Percentiles rank a stretch among this genome's conserved stretches.
phyloP scores from a whole-genome alignment of 2,113 vertebrate genomes.

The Calonectris borealis region DNA sequence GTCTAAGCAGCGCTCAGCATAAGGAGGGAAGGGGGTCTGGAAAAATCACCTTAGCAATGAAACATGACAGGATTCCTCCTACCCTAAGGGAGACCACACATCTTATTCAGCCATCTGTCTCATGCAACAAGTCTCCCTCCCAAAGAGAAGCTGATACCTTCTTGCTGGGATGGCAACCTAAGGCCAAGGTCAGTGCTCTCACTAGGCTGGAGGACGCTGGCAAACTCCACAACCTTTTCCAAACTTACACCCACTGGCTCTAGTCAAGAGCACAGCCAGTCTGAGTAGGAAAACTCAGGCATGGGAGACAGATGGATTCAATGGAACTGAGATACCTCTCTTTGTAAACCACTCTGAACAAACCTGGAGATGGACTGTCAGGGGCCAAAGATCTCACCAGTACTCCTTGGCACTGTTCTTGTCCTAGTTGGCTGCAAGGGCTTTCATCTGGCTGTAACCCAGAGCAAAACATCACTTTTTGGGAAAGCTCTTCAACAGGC shows the following conservation, averaged over 20 bases:
- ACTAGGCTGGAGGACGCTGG: neutral
- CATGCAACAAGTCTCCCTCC: neutral
- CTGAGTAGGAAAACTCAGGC: neutral
- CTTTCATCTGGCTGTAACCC: neutral
- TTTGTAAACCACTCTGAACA: neutral
- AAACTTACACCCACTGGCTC: neutral
- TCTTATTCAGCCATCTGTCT: neutral
- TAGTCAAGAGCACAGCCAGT: neutral
- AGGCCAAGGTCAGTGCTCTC: neutral
- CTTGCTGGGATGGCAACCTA: neutral
- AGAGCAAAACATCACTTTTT: neutral
- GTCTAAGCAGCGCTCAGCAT: neutral
- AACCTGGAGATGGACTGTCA: neutral
- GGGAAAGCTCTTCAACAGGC: neutral
- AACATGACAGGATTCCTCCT: neutral
- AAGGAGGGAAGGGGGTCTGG: neutral
- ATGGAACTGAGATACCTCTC: neutral
- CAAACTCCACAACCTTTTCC: neutral
- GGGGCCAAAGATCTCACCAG: neutral
- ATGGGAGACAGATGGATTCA: neutral
- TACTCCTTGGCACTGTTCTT: neutral
- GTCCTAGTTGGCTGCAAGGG: neutral
- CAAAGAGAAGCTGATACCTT: neutral
- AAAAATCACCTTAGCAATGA: neutral
- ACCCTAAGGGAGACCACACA: neutral